A percentile compares a stretch with the other conserved stretches of the same genome.
Conservation (phyloP, 64 coral and sea anemone genomes). For the Dendrophyllia cribrosa region DNA sequence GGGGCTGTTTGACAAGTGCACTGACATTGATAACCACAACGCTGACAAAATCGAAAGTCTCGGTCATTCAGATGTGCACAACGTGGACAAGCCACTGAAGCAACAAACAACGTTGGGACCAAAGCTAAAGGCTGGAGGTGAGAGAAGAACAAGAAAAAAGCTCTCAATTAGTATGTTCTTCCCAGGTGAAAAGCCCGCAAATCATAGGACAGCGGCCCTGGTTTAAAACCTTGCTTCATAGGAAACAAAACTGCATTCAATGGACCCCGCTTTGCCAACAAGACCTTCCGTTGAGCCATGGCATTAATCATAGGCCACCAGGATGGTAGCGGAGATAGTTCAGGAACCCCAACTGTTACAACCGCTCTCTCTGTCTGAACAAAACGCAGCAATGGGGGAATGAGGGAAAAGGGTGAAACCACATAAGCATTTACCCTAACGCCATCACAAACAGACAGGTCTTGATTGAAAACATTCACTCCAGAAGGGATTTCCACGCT, state of each 20-base stretch:
- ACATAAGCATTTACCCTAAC: constrained; percentile 25
- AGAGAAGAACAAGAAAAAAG: not conserved
- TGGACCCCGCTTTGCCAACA: not conserved
- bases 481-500: not conserved
- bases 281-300: not conserved
- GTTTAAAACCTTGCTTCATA: constrained; percentile 5
- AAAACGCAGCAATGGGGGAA: constrained; percentile 20
- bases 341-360: constrained; percentile 8
- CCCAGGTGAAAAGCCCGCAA: not conserved
- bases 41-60: not conserved
- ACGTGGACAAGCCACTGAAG: not conserved
- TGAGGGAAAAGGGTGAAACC: constrained; percentile 1
- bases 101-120: not conserved
- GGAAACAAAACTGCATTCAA: not conserved
- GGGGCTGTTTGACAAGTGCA: not conserved
- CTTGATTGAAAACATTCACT: constrained; percentile 51
- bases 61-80: not conserved
- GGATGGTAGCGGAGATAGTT: not conserved
- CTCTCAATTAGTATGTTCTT: not conserved
- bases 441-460: not conserved
- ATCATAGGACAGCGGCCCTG: not conserved
- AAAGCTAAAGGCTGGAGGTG: not conserved
- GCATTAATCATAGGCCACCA: not conserved
- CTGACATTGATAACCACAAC: not conserved
- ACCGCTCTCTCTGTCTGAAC: not conserved